Evolutionary conservation across 2,888 invertebrate species (phyloP), one percentile per base, ranked within the genome.

Genomic region (Patella caerulea): DNA sequence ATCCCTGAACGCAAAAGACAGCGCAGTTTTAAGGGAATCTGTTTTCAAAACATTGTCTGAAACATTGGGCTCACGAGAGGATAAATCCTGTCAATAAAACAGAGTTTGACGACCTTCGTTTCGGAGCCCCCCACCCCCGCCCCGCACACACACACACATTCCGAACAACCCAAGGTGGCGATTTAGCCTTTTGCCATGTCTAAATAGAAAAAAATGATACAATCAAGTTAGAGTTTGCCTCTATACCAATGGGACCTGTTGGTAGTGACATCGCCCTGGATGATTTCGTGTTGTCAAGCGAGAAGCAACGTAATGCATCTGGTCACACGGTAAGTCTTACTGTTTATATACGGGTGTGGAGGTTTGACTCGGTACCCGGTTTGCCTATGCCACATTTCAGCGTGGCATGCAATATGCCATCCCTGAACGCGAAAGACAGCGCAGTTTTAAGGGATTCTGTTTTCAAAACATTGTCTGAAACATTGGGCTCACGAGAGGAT

Each of bases 221-320:
- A 11, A 24, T 65, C 19, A 19, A 65, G 65, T 65, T 65, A 14
- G 24, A 24, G 24, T 65, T 65, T 65, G 24, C 65, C 65, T 24
- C 65, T 24, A 65, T 24, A 24, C 14, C 65, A 4, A 3, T 24
- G 14, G 11, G 19, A 11, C 9, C 3, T 19, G 11, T 9, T 24
- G 65, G 65, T 24, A 65, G 65, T 65, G 65, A 65, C 19, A 65
- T 65, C 24, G 65, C 65, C 11, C 65, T 65, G 24, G 65, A 65
- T 65, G 65, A 65, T 65, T 24, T 65, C 3, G 24, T 19, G 14
- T 24, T 65, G 19, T 24, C 24, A 1, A 12, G 2, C 19, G 65
- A 65, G 24, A 11, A 19, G 12, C 19, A 65, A 7, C 19, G 19
- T 24, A 19, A 9, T 11, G 19, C 24, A 65, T 14, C 19, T 24